phyloP scores from a whole-genome alignment of 2,888 invertebrate species.

The Trisateles emortualis region DNA sequence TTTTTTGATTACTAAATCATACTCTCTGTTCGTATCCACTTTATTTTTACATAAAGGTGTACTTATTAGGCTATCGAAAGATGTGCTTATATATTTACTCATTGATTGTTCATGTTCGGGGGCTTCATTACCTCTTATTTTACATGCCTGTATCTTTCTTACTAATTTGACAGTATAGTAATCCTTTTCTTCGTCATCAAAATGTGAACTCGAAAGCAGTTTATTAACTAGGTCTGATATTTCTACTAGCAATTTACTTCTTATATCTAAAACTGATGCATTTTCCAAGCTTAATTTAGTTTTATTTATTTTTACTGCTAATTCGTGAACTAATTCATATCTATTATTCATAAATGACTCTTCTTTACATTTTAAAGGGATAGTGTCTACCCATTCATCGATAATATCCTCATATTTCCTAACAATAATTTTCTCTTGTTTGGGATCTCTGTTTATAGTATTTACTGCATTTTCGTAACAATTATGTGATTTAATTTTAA shows the following conservation, averaged over 20 bases:
- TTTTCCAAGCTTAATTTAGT: slow-evolving; percentile 9
- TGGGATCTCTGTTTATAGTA: slow-evolving; percentile 1
- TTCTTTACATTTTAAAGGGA: slow-evolving; percentile 14
- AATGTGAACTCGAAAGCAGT: slow-evolving; percentile 23
- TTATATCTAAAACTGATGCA: background rate
- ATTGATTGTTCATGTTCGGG: too few species aligned
- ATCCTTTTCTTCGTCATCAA: slow-evolving; percentile 19
- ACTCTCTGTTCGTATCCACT: background rate
- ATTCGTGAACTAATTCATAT: slow-evolving; percentile 28
- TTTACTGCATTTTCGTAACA: background rate
- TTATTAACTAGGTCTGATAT: slow-evolving; percentile 40
- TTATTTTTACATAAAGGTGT: background rate
- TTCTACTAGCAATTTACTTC: slow-evolving; percentile 19
- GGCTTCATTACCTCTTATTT: background rate
- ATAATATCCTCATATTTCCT: slow-evolving; percentile 32
- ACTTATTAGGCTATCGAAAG: background rate
- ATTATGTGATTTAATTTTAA: slow-evolving; percentile 10
- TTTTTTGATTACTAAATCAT: slow-evolving; percentile 19
- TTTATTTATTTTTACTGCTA: slow-evolving; percentile 30
- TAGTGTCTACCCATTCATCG: slow-evolving; percentile 32
- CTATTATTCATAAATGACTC: slow-evolving; percentile 13
- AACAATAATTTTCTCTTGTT: slow-evolving; percentile 19
- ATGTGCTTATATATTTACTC: too few species aligned
- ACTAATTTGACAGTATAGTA: slow-evolving; percentile 25
- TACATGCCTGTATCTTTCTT: slow-evolving; percentile 12